Conservation (phyloP, 2,888 invertebrate genomes). For the Abscondita cerata region DNA sequence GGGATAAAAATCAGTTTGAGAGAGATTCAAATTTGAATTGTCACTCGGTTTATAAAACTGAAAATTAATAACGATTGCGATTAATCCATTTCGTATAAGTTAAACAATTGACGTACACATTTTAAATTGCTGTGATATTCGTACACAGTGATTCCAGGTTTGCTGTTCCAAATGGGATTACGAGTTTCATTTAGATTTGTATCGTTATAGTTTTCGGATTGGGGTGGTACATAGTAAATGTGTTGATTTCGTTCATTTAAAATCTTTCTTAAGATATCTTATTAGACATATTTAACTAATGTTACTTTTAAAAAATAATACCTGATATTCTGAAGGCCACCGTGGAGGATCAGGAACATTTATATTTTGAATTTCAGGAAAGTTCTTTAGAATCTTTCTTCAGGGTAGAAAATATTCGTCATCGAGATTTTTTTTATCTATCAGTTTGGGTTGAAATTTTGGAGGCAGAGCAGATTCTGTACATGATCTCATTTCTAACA, state of each 20-base stretch:
- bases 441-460: too few species aligned
- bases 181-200: constrained; percentile 79
- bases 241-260: constrained; percentile 60
- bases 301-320: too few species aligned
- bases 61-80: constrained; percentile 44
- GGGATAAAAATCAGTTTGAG: constrained; percentile 68
- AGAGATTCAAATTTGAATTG: constrained; percentile 74
- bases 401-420: constrained; percentile 64
- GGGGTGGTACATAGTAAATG: constrained; percentile 65
- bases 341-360: constrained; percentile 62
- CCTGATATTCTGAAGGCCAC: constrained; percentile 92
- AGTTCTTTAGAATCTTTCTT: constrained; percentile 76
- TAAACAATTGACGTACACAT: constrained; percentile 71
- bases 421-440: constrained; percentile 41
- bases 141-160: constrained; percentile 82
- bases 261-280: constrained; percentile 69
- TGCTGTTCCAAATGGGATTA: constrained; percentile 89
- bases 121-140: constrained; percentile 87
- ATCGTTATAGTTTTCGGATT: constrained; percentile 82
- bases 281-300: too few species aligned
- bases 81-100: background rate
- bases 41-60: constrained; percentile 86
- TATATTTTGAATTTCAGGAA: constrained; percentile 60
- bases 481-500: too few species aligned
- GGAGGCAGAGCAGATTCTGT: too few species aligned